phyloP scores from a whole-genome alignment of 2,113 vertebrate species.

The Cromileptes altivelis region DNA sequence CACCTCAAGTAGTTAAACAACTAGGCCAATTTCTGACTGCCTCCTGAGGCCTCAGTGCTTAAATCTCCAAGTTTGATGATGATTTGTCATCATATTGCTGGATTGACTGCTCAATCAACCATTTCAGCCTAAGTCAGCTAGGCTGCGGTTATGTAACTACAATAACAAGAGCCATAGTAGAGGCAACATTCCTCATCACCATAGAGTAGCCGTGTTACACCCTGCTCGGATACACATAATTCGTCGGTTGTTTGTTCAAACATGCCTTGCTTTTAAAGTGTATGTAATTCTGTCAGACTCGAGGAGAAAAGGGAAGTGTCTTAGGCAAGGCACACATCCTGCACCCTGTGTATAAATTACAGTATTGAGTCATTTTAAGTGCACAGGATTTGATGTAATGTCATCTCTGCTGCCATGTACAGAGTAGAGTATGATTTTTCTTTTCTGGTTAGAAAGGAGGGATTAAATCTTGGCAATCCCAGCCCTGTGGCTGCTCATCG shows the following conservation, averaged over 20 bases:
- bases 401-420: not conserved
- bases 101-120: not conserved
- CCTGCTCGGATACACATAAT: constrained; percentile 7
- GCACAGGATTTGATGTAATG: constrained; percentile 6
- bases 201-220: not conserved
- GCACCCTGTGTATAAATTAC: not conserved
- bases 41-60: not conserved
- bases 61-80: not conserved
- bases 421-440: not conserved
- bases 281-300: not conserved
- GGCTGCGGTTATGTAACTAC: constrained; percentile 32
- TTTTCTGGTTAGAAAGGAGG: not conserved
- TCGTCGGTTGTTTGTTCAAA: not conserved
- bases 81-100: not conserved
- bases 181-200: constrained; percentile 5
- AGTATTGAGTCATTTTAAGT: not conserved
- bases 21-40: not conserved
- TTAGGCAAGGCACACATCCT: not conserved
- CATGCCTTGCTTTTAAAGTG: not conserved
- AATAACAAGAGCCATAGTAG: not conserved
- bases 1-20: not conserved
- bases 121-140: not conserved
- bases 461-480: constrained; percentile 19
- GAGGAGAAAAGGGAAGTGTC: constrained; percentile 2
- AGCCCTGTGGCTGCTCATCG: not conserved